Evolutionary conservation across 2,888 invertebrate species (phyloP).

Genomic region (Gisinianus flammeolus): DNA sequence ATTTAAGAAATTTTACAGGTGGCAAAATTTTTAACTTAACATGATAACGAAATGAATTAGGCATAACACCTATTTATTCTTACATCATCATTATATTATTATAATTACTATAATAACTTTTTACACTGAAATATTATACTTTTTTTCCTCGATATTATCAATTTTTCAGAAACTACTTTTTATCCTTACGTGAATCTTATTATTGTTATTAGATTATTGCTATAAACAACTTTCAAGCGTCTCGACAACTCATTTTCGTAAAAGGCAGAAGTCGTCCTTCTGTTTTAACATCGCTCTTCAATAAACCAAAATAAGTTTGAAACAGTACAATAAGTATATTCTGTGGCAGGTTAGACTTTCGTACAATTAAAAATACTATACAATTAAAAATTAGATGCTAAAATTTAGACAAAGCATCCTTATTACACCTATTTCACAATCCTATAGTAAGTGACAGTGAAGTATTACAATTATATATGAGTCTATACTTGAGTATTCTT

Average conservation of each 20-base stretch:
- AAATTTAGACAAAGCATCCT: neutral
- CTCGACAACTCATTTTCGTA: constrained; percentile 31
- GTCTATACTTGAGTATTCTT: constrained; percentile 24
- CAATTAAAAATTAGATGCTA: no score
- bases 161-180: no score
- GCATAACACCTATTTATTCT: no score
- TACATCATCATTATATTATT: no score
- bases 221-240: neutral
- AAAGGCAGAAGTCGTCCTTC: constrained; percentile 14
- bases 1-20: neutral
- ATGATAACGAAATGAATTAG: neutral
- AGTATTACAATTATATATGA: neutral
- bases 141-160: no score
- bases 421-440: neutral
- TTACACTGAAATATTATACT: no score
- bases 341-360: constrained; percentile 29
- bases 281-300: constrained; percentile 15
- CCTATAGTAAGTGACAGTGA: neutral
- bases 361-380: neutral
- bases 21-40: neutral
- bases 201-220: no score
- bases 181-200: no score
- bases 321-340: constrained; percentile 29
- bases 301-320: constrained; percentile 9
- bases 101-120: no score